phyloP scores from a whole-genome alignment of 92 coral and sea anemone genomes.

The Epizoanthus ramosus region DNA sequence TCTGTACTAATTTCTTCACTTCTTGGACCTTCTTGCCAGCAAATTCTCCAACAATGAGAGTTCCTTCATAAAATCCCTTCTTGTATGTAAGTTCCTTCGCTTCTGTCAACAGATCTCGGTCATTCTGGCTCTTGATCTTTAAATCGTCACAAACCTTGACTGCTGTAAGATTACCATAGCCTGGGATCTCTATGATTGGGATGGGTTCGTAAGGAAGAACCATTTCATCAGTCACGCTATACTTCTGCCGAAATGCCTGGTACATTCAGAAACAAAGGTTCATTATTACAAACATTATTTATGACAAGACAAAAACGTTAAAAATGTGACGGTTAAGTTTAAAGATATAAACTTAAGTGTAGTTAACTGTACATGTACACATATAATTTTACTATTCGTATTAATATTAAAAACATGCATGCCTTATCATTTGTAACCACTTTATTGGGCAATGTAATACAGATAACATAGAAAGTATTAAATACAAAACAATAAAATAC shows the following conservation, averaged over 20 bases:
- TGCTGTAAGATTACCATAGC: conserved; percentile 91
- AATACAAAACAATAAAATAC: too few relatives aligned
- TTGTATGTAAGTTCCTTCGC: conserved; percentile 96
- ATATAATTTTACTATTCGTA: too few relatives aligned
- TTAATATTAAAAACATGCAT: too few relatives aligned
- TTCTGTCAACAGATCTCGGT: conserved; percentile 85
- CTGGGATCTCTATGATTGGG: conserved; percentile 96
- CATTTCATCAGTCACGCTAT: conserved; percentile 93
- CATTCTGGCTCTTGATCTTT: conserved; percentile 96
- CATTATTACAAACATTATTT: too few relatives aligned
- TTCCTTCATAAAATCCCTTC: conserved; percentile 97
- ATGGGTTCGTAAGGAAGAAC: conserved; percentile 93
- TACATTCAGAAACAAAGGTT: background rate
- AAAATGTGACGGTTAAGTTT: too few relatives aligned
- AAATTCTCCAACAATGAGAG: conserved; percentile 86
- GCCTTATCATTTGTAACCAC: too few relatives aligned
- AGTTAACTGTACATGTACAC: too few relatives aligned
- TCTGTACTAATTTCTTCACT: conserved; percentile 94
- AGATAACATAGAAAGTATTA: too few relatives aligned
- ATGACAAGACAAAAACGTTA: too few relatives aligned
- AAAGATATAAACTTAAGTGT: too few relatives aligned
- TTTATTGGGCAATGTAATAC: too few relatives aligned
- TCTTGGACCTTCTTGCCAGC: conserved; percentile 95
- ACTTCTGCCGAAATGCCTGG: conserved; percentile 92
- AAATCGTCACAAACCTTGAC: conserved; percentile 94